Percentiles rank a stretch among this genome's conserved stretches.
phyloP scores from a whole-genome alignment of 2,888 invertebrate species.

The Drosophila stalkeri region DNA sequence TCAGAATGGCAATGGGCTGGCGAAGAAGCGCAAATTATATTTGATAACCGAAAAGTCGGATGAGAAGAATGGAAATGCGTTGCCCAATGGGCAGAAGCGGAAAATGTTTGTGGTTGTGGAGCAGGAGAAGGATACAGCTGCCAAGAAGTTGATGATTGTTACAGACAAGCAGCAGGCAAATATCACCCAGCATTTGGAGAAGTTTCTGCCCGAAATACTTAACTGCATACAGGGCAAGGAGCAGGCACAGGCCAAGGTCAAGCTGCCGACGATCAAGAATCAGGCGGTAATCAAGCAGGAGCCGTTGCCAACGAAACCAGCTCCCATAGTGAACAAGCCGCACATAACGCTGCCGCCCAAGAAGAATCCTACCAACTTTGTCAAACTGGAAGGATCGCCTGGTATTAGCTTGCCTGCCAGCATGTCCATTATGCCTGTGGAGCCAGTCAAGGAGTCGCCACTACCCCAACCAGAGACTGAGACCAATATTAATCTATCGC shows the following conservation, averaged over 20 bases:
- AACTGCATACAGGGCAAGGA: constrained; percentile 78
- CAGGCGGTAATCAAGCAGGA: constrained; percentile 33
- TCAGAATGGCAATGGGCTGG: constrained; percentile 33
- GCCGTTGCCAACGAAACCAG: constrained; percentile 6
- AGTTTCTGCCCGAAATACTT: constrained; percentile 82
- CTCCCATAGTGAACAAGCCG: constrained; percentile 41
- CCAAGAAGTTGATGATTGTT: constrained; percentile 82
- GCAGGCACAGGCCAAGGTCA: constrained; percentile 40
- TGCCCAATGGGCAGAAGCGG: constrained; percentile 49
- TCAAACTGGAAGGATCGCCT: constrained; percentile 39
- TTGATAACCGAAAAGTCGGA: constrained; percentile 82
- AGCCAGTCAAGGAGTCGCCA: constrained; percentile 13
- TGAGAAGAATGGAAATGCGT: constrained; percentile 33
- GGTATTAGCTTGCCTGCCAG: constrained; percentile 16
- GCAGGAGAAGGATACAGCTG: constrained; percentile 64
- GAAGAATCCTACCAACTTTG: constrained; percentile 80
- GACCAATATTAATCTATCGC: constrained; percentile 82
- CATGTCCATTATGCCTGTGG: constrained; percentile 41
- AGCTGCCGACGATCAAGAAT: constrained; percentile 13
- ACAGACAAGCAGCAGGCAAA: constrained; percentile 77
- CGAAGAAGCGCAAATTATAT: constrained; percentile 80
- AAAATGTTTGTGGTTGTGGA: constrained; percentile 83
- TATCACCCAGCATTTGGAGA: constrained; percentile 82
- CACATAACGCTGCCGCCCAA: constrained; percentile 82
- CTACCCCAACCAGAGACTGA: constrained; percentile 42